Evolutionary conservation across 2,113 vertebrate genomes (phyloP).

Genomic region (Perca fluviatilis): DNA sequence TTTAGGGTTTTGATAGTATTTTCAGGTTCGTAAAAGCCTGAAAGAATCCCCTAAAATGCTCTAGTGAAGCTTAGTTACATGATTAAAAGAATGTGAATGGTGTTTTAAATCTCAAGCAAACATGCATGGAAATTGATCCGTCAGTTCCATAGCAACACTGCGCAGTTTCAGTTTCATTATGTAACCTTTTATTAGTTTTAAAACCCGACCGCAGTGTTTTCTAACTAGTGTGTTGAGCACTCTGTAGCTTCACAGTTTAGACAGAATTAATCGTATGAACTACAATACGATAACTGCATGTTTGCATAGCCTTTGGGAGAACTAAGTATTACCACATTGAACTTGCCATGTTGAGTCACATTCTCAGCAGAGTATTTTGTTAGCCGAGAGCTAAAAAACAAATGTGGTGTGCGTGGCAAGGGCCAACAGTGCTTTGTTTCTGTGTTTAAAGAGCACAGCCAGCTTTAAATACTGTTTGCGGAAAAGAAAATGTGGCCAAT

Average conservation of each 20-base stretch:
- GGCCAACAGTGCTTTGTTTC: constrained; percentile 36
- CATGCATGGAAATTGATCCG: constrained; percentile 1
- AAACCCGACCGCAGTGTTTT: not conserved
- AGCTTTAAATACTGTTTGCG: constrained; percentile 11
- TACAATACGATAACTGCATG: constrained; percentile 39
- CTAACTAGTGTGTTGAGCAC: not conserved
- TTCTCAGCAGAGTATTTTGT: constrained; percentile 39
- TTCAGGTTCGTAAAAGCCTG: constrained; percentile 5
- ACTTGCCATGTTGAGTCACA: constrained; percentile 55
- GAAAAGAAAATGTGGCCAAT: constrained; percentile 1
- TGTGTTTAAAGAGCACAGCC: constrained; percentile 42
- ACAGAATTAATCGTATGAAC: constrained; percentile 33
- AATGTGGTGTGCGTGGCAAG: constrained; percentile 35
- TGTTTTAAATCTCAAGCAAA: constrained; percentile 27
- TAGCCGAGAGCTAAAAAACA: constrained; percentile 62
- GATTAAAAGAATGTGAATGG: not conserved
- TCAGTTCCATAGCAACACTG: constrained; percentile 2
- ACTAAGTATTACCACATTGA: constrained; percentile 42
- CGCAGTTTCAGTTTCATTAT: constrained; percentile 12
- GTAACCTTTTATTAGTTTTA: constrained; percentile 3
- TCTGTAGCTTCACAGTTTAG: constrained; percentile 9
- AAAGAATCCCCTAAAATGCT: constrained; percentile 2
- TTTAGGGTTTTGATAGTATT: constrained; percentile 16
- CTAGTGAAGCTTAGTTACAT: constrained; percentile 5
- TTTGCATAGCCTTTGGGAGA: constrained; percentile 56